Conservation (phyloP, 2,888 invertebrate genomes). For the Tetragonisca angustula region DNA sequence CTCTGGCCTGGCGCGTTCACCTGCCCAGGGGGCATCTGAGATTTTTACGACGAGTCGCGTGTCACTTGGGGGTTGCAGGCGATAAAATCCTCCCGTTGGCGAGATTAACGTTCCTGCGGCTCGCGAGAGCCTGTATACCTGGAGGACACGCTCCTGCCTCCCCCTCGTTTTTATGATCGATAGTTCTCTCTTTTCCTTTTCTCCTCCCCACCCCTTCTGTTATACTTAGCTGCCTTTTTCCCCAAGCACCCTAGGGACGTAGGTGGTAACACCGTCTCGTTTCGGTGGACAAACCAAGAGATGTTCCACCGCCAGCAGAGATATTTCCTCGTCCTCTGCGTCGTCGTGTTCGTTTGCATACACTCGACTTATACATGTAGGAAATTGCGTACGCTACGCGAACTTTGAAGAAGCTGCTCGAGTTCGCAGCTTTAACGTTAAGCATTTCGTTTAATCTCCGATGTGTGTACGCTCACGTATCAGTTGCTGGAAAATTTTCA, state of each 20-base stretch:
- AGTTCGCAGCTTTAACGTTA: background rate
- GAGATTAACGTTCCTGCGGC: conserved; percentile 78
- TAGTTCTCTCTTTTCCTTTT: conserved; percentile 6
- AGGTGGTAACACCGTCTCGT: background rate
- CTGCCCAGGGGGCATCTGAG: conserved; percentile 76
- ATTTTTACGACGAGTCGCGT: conserved; percentile 77
- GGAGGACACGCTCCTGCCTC: conserved; percentile 36
- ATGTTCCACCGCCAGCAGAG: background rate
- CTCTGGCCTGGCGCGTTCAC: conserved; percentile 71
- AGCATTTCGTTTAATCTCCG: background rate
- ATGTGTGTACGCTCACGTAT: background rate
- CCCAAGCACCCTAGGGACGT: background rate
- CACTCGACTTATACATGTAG: background rate
- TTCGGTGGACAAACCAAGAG: background rate
- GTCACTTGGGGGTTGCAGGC: conserved; percentile 77
- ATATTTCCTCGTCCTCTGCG: background rate
- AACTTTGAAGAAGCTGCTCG: background rate
- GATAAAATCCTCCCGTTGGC: conserved; percentile 80
- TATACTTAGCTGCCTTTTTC: background rate
- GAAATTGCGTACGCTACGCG: background rate
- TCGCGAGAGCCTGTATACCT: conserved; percentile 42
- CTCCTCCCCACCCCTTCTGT: background rate
- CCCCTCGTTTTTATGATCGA: conserved; percentile 44
- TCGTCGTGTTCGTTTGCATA: background rate
- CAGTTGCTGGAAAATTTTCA: background rate